These are phyloP conservation scores for Bombus terrestris DNA, from an alignment of 1,140 invertebrate genomes.

Conservation along the genomic window DNA sequence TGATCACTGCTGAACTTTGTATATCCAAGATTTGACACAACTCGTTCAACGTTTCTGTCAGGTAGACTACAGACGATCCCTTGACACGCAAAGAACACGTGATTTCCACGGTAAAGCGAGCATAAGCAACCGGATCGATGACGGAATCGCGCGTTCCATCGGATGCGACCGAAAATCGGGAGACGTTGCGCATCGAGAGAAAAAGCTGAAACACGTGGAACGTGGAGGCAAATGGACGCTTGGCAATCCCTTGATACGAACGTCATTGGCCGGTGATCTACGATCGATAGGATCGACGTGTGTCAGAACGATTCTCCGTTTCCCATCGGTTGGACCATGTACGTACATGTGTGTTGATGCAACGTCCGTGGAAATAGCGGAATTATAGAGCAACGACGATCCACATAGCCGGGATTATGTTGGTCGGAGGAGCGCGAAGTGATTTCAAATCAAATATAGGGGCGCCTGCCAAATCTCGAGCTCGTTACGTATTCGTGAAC, in stretches of 20 bases:
- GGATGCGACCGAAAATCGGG: neutral
- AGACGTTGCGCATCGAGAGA: neutral
- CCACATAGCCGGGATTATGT: slow-evolving; percentile 52
- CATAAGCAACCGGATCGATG: slow-evolving; percentile 15
- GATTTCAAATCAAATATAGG: slow-evolving; percentile 67
- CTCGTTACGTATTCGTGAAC: neutral
- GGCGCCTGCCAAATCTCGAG: neutral
- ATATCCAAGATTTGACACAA: neutral
- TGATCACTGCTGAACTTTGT: neutral
- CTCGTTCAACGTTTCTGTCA: neutral
- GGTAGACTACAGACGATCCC: neutral
- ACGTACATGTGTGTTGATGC: slow-evolving; percentile 26
- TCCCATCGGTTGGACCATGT: neutral
- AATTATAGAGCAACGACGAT: slow-evolving; percentile 47
- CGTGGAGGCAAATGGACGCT: neutral
- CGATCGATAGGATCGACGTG: slow-evolving; percentile 46
- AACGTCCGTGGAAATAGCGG: slow-evolving; percentile 39
- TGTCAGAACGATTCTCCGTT: neutral
- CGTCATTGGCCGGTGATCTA: neutral
- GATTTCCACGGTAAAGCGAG: neutral
- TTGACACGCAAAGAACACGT: neutral
- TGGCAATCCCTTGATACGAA: neutral
- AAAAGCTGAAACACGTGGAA: neutral
- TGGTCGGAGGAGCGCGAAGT: slow-evolving; percentile 49
- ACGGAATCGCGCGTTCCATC: neutral